A percentile compares a stretch with the other conserved stretches of the same genome.
These are phyloP conservation scores for Chionoecetes opilio DNA, from an alignment of 1,140 invertebrate genomes.

Conservation along the genomic window DNA sequence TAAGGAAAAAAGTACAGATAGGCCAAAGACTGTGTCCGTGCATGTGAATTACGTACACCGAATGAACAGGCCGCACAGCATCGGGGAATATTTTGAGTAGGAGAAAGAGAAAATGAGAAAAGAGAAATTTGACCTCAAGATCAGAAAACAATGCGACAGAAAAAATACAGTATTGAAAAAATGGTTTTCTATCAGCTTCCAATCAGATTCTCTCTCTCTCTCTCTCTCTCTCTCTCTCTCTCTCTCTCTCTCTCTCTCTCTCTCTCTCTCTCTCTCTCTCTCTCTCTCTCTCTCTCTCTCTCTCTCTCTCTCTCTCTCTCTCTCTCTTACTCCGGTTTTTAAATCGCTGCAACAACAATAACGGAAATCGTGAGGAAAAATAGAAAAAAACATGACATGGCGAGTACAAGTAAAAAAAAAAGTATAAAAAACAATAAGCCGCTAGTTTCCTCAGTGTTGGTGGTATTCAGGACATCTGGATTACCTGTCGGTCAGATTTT, in stretches of 20 bases:
- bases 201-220: background rate
- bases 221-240: background rate
- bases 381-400: background rate
- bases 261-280: background rate
- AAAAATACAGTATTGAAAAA: no score
- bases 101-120: no score
- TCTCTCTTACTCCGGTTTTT: background rate
- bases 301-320: slow-evolving; percentile 56
- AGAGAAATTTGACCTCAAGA: no score
- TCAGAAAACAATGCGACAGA: no score
- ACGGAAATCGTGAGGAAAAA: background rate
- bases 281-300: slow-evolving; percentile 2
- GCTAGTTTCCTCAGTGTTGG: background rate
- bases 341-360: background rate
- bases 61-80: no score
- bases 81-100: no score
- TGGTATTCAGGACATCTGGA: background rate
- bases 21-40: background rate
- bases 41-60: no score
- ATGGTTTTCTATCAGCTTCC: background rate
- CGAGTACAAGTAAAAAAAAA: background rate
- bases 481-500: background rate
- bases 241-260: background rate
- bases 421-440: slow-evolving; percentile 14
- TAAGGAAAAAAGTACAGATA: background rate